Conservation (phyloP, 1,140 invertebrate genomes). For the Listronotus oregonensis region DNA sequence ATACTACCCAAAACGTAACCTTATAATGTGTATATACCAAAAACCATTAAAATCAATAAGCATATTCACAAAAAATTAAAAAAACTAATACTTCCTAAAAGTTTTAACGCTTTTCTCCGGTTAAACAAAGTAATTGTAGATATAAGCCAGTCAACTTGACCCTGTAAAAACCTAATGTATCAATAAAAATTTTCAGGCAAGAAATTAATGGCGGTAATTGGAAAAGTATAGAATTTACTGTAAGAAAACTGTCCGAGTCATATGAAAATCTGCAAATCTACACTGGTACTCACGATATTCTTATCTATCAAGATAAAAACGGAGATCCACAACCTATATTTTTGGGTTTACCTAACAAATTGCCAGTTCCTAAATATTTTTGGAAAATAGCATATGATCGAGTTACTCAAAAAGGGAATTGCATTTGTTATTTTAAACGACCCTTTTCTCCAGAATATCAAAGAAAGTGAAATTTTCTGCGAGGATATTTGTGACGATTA, state of each 20-base stretch:
- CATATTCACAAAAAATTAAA: no score
- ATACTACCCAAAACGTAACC: no score
- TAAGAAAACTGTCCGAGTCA: slow-evolving; percentile 48
- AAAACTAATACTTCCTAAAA: no score
- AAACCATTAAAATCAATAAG: no score
- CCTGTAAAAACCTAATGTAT: no score
- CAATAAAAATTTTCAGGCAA: slow-evolving; percentile 45
- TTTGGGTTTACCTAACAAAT: slow-evolving; percentile 45
- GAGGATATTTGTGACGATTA: slow-evolving; percentile 51
- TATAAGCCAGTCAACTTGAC: background rate
- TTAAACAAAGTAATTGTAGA: no score
- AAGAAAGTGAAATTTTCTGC: slow-evolving; percentile 47
- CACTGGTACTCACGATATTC: slow-evolving; percentile 55
- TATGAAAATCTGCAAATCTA: slow-evolving; percentile 51
- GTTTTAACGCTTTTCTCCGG: no score
- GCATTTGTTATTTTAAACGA: slow-evolving; percentile 60
- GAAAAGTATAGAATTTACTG: slow-evolving; percentile 56
- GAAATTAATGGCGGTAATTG: slow-evolving; percentile 60
- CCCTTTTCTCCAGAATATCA: slow-evolving; percentile 50
- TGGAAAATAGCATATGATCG: slow-evolving; percentile 59
- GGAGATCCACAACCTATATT: slow-evolving; percentile 49
- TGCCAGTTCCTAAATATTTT: slow-evolving; percentile 58
- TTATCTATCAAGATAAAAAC: slow-evolving; percentile 48
- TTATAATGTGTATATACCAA: no score
- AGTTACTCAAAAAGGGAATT: slow-evolving; percentile 49